These are phyloP conservation scores for Pachycephus smyrnensis DNA, from an alignment of 2,888 invertebrate genomes.

Conservation along the genomic window DNA sequence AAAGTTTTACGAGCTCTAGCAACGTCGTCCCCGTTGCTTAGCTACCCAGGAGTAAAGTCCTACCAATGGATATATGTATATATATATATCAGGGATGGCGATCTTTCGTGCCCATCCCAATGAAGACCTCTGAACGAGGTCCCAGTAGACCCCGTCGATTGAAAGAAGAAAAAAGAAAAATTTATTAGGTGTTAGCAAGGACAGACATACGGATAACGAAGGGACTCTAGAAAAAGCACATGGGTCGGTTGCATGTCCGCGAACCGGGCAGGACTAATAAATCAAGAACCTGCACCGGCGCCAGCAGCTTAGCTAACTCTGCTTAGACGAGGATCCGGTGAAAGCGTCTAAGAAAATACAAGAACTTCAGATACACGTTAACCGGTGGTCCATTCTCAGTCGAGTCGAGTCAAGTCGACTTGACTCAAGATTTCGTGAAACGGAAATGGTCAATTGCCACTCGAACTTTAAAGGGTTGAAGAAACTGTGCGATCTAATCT, in stretches of 20 bases:
- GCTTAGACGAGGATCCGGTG: conserved; percentile 31
- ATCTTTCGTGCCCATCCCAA: conserved; percentile 29
- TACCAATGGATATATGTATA: not conserved
- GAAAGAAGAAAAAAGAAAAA: conserved; percentile 28
- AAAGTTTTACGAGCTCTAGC: conserved; percentile 44
- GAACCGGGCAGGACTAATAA: conserved; percentile 52
- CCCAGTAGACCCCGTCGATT: not conserved
- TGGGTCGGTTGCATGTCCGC: conserved; percentile 11
- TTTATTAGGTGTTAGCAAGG: conserved; percentile 34
- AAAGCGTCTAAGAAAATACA: conserved; percentile 19
- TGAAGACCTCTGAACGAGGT: conserved; percentile 32
- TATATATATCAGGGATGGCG: conserved; percentile 24
- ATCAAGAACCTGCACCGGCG: conserved; percentile 56
- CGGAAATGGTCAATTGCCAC: not conserved
- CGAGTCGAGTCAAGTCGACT: not conserved
- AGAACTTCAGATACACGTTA: not conserved
- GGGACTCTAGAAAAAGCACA: not conserved
- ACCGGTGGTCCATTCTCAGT: not conserved
- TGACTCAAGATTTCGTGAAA: not conserved
- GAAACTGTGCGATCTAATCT: not conserved
- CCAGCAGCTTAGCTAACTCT: conserved; percentile 50
- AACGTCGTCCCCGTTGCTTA: conserved; percentile 29
- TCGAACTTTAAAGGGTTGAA: not conserved
- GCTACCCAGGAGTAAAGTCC: conserved; percentile 19
- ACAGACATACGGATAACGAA: conserved; percentile 31